phyloP scores from a whole-genome alignment of 2,888 invertebrate species.

The Ischnura elegans region DNA sequence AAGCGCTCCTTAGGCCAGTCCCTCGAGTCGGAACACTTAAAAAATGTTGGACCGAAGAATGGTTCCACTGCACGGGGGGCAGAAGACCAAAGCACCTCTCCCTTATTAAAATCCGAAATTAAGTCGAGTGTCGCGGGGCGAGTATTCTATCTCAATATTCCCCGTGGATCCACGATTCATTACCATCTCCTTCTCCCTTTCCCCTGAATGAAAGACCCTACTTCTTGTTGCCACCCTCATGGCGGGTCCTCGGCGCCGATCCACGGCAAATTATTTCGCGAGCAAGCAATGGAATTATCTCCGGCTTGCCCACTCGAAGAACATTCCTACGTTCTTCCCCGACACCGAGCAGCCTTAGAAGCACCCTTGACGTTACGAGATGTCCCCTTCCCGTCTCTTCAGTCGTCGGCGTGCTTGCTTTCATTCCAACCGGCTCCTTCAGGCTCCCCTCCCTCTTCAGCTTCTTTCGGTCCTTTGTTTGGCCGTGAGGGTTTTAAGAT shows the following conservation, averaged over 20 bases:
- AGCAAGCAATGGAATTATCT: conserved; percentile 32
- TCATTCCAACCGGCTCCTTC: neutral
- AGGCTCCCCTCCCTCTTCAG: neutral
- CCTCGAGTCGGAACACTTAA: neutral
- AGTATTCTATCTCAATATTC: neutral
- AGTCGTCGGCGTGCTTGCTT: neutral
- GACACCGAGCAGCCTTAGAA: neutral
- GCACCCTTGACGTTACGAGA: neutral
- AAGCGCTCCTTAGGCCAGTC: neutral
- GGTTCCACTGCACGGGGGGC: neutral
- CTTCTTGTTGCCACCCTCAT: neutral
- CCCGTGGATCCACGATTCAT: neutral
- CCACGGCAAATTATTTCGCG: neutral
- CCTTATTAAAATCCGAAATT: conserved; percentile 55
- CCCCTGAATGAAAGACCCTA: neutral
- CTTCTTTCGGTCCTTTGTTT: neutral
- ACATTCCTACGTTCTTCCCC: neutral
- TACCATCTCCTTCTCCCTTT: neutral
- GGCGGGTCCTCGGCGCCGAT: neutral
- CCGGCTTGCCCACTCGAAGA: neutral
- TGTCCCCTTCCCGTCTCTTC: neutral
- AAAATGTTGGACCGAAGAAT: neutral
- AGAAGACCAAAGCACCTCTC: neutral
- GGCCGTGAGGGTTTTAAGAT: too few relatives aligned
- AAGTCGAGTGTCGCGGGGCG: conserved; percentile 39